Percentiles rank a stretch among this genome's conserved stretches.
Evolutionary conservation across 2,888 invertebrate species (phyloP).

Genomic region (Chromoteleia sp.): DNA sequence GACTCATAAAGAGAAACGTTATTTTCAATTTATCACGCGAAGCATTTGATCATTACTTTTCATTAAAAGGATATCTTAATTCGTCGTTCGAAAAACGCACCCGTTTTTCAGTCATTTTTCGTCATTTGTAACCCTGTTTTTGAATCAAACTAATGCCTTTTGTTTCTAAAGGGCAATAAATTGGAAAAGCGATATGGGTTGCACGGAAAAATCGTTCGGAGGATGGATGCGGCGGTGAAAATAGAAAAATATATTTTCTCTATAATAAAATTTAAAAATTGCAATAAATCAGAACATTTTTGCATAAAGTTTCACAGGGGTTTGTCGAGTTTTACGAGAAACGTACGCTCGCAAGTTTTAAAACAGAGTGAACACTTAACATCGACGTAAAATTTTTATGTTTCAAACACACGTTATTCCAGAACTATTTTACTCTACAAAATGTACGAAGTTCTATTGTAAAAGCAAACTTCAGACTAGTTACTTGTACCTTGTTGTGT

Average conservation of each 20-base stretch:
- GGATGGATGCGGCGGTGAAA: neutral
- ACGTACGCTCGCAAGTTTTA: neutral
- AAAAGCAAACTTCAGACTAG: conserved; percentile 11
- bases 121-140: too few relatives aligned
- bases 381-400: conserved; percentile 1
- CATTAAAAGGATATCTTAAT: conserved; percentile 1
- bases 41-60: neutral
- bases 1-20: neutral
- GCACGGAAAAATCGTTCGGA: neutral
- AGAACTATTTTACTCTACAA: neutral
- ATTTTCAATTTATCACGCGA: conserved; percentile 12
- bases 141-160: too few relatives aligned
- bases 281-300: conserved; percentile 8
- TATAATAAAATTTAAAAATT: neutral
- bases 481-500: neutral
- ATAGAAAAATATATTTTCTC: neutral
- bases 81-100: neutral
- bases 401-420: neutral
- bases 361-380: conserved; percentile 8
- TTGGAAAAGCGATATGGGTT: neutral
- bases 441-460: conserved; percentile 4
- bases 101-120: too few relatives aligned
- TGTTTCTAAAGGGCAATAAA: too few relatives aligned
- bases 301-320: neutral
- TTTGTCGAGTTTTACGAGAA: neutral